phyloP scores from a whole-genome alignment of 2,113 vertebrate species.

The Dicentrarchus labrax region DNA sequence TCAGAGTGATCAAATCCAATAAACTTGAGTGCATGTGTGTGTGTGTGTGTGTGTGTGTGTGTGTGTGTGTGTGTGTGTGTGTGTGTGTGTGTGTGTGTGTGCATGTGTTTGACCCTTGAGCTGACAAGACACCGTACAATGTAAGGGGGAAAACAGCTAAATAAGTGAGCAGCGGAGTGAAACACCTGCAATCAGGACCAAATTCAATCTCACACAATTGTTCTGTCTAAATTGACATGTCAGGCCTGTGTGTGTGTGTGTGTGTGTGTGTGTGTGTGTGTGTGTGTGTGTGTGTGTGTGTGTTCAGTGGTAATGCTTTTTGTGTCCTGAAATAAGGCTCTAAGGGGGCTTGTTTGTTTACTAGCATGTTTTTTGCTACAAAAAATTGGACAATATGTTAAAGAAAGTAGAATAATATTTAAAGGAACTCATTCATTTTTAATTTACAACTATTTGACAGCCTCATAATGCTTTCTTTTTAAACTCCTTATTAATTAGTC shows the following conservation, averaged over 20 bases:
- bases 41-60: not conserved
- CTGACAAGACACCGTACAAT: constrained; percentile 31
- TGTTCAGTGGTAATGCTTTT: constrained; percentile 16
- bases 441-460: not conserved
- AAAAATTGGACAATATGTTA: not conserved
- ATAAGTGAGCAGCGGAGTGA: constrained; percentile 48
- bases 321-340: constrained; percentile 17
- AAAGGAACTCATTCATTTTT: not conserved
- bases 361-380: constrained; percentile 13
- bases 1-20: constrained; percentile 17
- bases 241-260: not conserved
- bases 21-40: not conserved
- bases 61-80: not conserved
- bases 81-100: constrained; percentile 18
- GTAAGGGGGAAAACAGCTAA: too few species aligned
- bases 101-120: constrained; percentile 30
- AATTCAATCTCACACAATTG: constrained; percentile 64
- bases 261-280: not conserved
- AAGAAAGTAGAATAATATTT: not conserved
- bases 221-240: constrained; percentile 53
- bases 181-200: constrained; percentile 53
- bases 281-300: not conserved
- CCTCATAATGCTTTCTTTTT: not conserved
- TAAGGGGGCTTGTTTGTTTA: constrained; percentile 1
- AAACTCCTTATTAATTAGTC: not conserved